These are phyloP conservation scores for Ametastegia equiseti DNA, from an alignment of 2,888 invertebrate species.

Conservation along the genomic window DNA sequence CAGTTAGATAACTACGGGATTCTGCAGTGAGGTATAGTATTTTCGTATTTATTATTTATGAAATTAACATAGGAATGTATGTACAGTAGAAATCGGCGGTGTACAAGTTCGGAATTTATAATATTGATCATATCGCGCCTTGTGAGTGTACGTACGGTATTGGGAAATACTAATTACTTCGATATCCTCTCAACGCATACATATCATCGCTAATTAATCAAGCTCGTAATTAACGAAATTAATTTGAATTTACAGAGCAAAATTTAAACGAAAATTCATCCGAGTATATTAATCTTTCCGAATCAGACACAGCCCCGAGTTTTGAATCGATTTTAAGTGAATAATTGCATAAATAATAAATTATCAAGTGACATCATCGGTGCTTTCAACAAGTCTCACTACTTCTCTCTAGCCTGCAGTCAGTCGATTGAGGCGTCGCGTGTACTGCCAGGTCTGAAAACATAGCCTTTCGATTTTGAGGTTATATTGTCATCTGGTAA, in stretches of 20 bases:
- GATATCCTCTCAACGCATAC: not conserved
- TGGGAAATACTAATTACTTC: not conserved
- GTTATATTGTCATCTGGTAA: not conserved
- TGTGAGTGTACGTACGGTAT: not conserved
- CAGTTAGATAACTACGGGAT: not conserved
- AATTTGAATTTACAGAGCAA: not conserved
- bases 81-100: constrained; percentile 1
- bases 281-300: not conserved
- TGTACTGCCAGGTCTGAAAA: constrained; percentile 10
- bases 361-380: constrained; percentile 35
- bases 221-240: not conserved
- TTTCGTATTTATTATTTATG: not conserved
- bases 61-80: not conserved
- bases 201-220: not conserved
- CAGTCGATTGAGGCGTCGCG: not conserved
- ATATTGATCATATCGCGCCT: not conserved
- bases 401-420: too few species aligned
- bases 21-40: not conserved
- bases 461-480: not conserved
- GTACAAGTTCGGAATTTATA: not conserved
- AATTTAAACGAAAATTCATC: not conserved
- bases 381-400: not conserved
- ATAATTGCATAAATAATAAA: constrained; percentile 41
- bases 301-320: not conserved
- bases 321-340: constrained; percentile 33